These are phyloP conservation scores for Piliocolobus tephrosceles DNA, from an alignment of 2,113 vertebrate genomes.

Conservation along the genomic window DNA sequence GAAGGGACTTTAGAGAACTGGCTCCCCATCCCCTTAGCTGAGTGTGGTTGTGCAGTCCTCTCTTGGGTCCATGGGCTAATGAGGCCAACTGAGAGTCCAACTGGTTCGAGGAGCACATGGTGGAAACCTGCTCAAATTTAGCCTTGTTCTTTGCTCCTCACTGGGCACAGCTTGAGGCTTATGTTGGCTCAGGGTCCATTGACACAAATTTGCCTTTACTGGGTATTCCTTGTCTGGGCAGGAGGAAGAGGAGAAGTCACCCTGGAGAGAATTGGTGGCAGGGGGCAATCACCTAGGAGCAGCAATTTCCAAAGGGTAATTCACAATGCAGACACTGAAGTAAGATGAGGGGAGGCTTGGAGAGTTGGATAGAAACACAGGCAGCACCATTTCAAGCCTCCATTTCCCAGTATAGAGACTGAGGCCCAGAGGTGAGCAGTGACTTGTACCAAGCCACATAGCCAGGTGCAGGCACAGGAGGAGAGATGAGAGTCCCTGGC, in stretches of 20 bases:
- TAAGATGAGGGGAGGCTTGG: not conserved
- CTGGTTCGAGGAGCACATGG: not conserved
- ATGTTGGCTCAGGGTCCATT: not conserved
- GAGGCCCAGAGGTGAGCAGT: not conserved
- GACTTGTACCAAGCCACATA: not conserved
- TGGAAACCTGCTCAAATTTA: not conserved
- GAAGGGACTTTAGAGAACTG: not conserved
- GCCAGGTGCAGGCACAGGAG: not conserved
- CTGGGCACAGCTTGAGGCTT: not conserved
- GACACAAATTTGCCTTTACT: not conserved
- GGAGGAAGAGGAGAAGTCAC: not conserved
- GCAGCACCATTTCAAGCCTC: not conserved
- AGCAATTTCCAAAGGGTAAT: not conserved
- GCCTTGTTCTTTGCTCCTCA: not conserved
- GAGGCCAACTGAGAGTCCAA: not conserved
- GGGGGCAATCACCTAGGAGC: not conserved
- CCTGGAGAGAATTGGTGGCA: not conserved
- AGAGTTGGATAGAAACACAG: not conserved
- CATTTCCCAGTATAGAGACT: not conserved
- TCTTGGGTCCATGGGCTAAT: not conserved
- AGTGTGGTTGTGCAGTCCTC: not conserved
- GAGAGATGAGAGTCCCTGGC: not conserved
- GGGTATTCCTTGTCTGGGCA: not conserved
- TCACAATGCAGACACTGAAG: not conserved
- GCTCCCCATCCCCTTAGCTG: not conserved